Evolutionary conservation across 2,888 invertebrate species (phyloP).

Genomic region (Pseudoips prasinana): DNA sequence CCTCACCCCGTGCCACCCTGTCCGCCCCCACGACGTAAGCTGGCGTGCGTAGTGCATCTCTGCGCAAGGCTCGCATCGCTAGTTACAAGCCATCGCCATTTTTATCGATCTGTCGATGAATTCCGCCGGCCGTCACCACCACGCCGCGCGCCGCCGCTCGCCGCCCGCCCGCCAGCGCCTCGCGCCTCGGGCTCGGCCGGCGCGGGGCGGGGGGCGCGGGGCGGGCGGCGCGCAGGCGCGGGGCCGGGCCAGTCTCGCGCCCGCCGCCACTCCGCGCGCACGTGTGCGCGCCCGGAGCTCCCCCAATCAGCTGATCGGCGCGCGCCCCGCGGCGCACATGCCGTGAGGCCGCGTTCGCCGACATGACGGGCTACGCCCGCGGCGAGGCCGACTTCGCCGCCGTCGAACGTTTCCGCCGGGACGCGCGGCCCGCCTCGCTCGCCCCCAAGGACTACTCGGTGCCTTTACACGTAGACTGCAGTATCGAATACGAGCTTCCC

Average conservation of each 20-base stretch:
- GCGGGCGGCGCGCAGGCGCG: conserved; percentile 36
- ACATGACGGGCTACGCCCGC: conserved; percentile 78
- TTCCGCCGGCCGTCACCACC: conserved; percentile 26
- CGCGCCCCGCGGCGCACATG: conserved; percentile 75
- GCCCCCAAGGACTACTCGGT: conserved; percentile 91
- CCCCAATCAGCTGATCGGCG: conserved; percentile 73
- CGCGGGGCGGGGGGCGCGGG: conserved; percentile 37
- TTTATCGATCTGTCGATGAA: conserved; percentile 56
- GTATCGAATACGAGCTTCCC: conserved; percentile 95
- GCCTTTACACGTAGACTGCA: conserved; percentile 94
- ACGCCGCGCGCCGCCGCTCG: conserved; percentile 18
- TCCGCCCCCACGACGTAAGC: conserved; percentile 21
- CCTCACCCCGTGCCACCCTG: conserved; percentile 29
- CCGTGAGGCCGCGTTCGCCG: conserved; percentile 75
- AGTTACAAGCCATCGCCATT: conserved; percentile 44
- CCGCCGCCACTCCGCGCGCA: conserved; percentile 50
- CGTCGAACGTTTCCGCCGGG: conserved; percentile 71
- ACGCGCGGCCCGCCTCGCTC: conserved; percentile 72
- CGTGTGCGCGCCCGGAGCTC: conserved; percentile 50
- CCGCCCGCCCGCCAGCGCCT: conserved; percentile 11
- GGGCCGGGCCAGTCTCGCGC: too few relatives aligned
- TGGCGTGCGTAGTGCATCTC: conserved; percentile 51
- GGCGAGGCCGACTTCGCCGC: conserved; percentile 75
- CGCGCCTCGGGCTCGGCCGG: conserved; percentile 3
- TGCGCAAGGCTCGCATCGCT: conserved; percentile 48